Evolutionary conservation across 2,797 vertebrate genomes (phyloP), one percentile per base, ranked within the genome.

Genomic region (Sebastes umbrosus): DNA sequence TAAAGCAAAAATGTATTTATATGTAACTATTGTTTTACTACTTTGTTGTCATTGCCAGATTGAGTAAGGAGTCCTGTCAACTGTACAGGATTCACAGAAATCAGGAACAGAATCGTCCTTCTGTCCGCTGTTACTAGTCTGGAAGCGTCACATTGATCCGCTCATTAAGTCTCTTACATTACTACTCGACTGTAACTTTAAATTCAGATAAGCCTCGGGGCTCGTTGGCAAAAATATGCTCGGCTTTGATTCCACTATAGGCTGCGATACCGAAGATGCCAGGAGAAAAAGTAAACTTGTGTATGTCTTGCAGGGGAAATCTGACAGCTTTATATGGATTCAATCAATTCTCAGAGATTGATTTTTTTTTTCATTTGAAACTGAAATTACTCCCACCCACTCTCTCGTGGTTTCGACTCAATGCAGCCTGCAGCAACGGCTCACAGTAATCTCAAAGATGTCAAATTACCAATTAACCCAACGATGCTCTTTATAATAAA

Each of bases 381-480:
- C 60, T 84, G 68, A 87, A 79, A 80, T 77, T 14, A 85, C 76
- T 84, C 77, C 75, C 63, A 52, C 74, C 57, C 82, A 76, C 74
- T 82, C 69, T 54, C 69, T 73, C 58, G 27, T 69, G 18, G 46
- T 70, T 73, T 29, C 14, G 32, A 71, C 36, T 77, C 71, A 24
- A 55, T 67, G 60, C 69, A 87, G 87, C 86, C 91, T 69, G 74
- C 65, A 89, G 88, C 84, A 52, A 66, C 3, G 1, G 2, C 77
- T 83, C 79, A 55, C 75, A 81, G 58, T 80, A 82, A 84, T 90
- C 79, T 89, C 34, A 39, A 22, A 81, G 69, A 91, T 90, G 84
- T 87, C 82, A 90, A 88, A 91, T 88, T 79, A 82, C 77, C 85
- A 90, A 90, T 93, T 91, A 92, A 93, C 88, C 79, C 77, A 46